Base-by-base conservation (phyloP, 2,113 vertebrate species). In the Chaetodon auriga region DNA sequence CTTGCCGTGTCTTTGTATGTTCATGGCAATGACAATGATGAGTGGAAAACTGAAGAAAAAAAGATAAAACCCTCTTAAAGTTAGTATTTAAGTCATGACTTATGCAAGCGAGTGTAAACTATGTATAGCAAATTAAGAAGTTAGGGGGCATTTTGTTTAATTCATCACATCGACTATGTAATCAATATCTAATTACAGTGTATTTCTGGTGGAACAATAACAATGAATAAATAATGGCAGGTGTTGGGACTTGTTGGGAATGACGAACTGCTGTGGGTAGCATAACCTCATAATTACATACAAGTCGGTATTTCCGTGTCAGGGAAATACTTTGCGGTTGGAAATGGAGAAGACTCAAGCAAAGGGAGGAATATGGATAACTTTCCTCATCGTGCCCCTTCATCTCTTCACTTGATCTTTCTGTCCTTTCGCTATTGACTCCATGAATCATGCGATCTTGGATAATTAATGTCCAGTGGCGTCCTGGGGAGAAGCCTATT, bases 141-240 rank as follows among this genome's bases (percentile, higher is more conserved):
- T 94, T 86, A 49, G 88, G 88, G 91, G 87, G 87, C 87, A 89
- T 93, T 95, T 92, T 94, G 92, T 93, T 95, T 91, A 94, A 94
- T 94, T 94, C 87, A 94, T 95, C 88, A 93, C 91, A 95, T 93
- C 83, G 94, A 95, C 93, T 93, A 88, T 87, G 92, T 86, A 90
- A 93, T 95, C 91, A 89, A 94, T 95, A 94, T 93, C 94, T 95
- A 94, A 95, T 95, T 95, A 95, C 93, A 89, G 90, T 88, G 86
- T 93, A 93, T 95, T 95, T 95, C 95, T 94, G 89, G 88, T 83
- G 89, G 87, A 93, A 87, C 92, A 94, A 95, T 94, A 94, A 94
- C 93, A 93, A 93, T 95, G 92, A 93, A 94, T 95, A 93, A 95
- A 92, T 94, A 91, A 93, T 93, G 93, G 87, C 86, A 90, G 87